Evolutionary conservation across 2,888 invertebrate species (phyloP).

Genomic region (Acronicta psi): DNA sequence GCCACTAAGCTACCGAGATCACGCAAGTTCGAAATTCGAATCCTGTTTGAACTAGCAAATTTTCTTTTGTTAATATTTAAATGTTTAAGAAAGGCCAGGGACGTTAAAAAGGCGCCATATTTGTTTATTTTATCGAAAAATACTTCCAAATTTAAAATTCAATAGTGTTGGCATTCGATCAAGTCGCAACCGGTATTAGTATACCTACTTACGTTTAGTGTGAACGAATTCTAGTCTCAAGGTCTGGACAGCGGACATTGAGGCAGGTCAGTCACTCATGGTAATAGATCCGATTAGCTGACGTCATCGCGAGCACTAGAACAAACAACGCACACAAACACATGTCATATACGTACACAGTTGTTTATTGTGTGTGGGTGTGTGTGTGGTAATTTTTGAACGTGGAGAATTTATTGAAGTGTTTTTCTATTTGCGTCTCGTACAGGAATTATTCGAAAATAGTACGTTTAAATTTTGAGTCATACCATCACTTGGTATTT

Average conservation of each 20-base stretch:
- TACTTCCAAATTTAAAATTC: neutral
- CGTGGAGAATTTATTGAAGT: neutral
- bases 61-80: no score
- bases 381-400: neutral
- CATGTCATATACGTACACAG: neutral
- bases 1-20: no score
- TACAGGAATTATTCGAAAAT: conserved; percentile 1
- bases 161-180: conserved; percentile 9
- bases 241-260: conserved; percentile 45
- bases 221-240: conserved; percentile 49
- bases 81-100: no score
- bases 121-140: neutral
- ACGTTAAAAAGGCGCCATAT: neutral
- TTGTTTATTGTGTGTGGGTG: neutral
- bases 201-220: conserved; percentile 24
- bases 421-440: neutral
- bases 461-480: neutral
- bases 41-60: no score
- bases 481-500: neutral
- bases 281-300: conserved; percentile 21
- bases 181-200: neutral
- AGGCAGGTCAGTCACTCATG: conserved; percentile 49
- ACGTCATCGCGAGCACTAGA: neutral
- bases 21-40: no score
- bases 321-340: conserved; percentile 1